A percentile compares a stretch with the other conserved stretches of the same genome.
phyloP scores from a whole-genome alignment of 2,888 invertebrate species.

The Sarcophaga variegata region DNA sequence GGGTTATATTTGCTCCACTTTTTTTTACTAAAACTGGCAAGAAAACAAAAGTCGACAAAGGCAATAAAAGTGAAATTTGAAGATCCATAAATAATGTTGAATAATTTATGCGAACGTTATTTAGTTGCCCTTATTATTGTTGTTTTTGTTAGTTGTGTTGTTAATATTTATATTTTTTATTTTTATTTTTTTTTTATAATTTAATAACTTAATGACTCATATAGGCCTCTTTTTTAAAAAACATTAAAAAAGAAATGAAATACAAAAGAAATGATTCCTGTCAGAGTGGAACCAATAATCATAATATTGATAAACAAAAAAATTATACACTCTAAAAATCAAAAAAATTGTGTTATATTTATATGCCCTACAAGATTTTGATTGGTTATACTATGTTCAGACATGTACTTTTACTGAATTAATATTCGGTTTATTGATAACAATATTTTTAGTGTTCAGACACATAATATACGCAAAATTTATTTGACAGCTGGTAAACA shows the following conservation, averaged over 20 bases:
- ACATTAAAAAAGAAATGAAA: constrained; percentile 30
- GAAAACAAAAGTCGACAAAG: constrained; percentile 13
- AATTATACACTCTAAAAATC: constrained; percentile 8
- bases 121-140: constrained; percentile 33
- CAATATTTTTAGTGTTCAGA: no score
- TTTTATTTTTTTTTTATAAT: not conserved
- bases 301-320: not conserved
- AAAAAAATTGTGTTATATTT: not conserved
- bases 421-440: no score
- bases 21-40: constrained; percentile 29
- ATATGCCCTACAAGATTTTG: no score
- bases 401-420: no score
- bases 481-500: no score
- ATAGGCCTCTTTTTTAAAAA: constrained; percentile 40
- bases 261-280: constrained; percentile 43
- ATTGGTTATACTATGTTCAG: no score
- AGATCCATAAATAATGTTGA: constrained; percentile 55
- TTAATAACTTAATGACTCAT: constrained; percentile 49
- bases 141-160: not conserved
- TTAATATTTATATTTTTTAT: no score
- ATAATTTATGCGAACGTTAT: constrained; percentile 53
- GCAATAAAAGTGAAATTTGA: constrained; percentile 28
- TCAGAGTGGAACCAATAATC: constrained; percentile 22
- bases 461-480: no score
- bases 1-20: constrained; percentile 4